These are phyloP conservation scores for Diachasmimorpha longicaudata DNA, from an alignment of 1,140 invertebrate species.

Conservation along the genomic window DNA sequence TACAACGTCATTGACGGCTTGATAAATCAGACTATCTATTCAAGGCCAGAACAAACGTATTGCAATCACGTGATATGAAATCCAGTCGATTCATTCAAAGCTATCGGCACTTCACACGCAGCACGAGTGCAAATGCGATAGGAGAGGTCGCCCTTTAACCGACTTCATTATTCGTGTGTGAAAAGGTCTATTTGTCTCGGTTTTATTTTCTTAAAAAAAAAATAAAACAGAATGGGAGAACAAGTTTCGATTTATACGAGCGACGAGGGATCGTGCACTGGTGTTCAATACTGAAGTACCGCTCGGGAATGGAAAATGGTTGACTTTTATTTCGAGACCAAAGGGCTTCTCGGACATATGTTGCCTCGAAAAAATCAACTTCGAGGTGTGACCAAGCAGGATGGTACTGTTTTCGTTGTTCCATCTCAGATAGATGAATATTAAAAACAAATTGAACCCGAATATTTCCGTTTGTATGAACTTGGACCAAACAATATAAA, in stretches of 20 bases:
- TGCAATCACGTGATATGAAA: background rate
- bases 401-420: background rate
- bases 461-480: background rate
- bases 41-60: background rate
- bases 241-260: constrained; percentile 1
- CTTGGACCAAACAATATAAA: too few species aligned
- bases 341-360: background rate
- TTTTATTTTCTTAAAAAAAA: background rate
- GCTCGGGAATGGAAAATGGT: background rate
- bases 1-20: too few species aligned
- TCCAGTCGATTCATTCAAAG: background rate
- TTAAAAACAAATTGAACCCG: too few species aligned
- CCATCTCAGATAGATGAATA: too few species aligned
- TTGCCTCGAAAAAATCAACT: constrained; percentile 18
- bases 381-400: background rate
- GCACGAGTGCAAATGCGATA: background rate
- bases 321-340: constrained; percentile 9
- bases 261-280: background rate
- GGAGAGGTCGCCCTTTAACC: background rate
- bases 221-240: background rate
- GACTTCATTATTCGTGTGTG: background rate
- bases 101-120: background rate
- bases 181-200: background rate
- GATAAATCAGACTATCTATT: background rate
- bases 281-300: background rate